phyloP scores from a whole-genome alignment of 2,113 vertebrate genomes.

The Oryzias celebensis region DNA sequence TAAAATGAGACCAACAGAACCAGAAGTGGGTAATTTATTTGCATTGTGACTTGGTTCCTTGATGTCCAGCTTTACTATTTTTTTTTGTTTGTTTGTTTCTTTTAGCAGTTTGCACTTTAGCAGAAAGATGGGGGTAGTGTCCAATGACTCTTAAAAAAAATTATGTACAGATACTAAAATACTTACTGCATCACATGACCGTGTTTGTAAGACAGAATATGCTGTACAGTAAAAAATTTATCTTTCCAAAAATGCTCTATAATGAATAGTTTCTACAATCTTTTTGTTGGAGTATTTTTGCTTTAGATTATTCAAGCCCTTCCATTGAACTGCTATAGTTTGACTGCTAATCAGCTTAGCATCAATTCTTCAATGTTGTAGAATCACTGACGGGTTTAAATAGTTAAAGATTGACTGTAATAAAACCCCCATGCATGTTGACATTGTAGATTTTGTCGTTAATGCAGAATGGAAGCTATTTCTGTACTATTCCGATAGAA shows the following conservation, averaged over 20 bases:
- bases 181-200: too few relatives aligned
- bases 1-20: background rate
- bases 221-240: constrained; percentile 37
- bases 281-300: constrained; percentile 17
- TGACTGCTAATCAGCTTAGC: background rate
- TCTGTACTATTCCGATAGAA: background rate
- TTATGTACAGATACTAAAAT: background rate
- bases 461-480: background rate
- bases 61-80: constrained; percentile 37
- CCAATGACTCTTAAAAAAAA: constrained; percentile 5
- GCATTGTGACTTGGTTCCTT: background rate
- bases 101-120: constrained; percentile 59
- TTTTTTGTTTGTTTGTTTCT: background rate
- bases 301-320: constrained; percentile 13
- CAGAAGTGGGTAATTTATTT: constrained; percentile 17
- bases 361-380: background rate
- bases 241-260: constrained; percentile 29
- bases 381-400: constrained; percentile 9
- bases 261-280: constrained; percentile 22
- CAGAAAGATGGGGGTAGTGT: constrained; percentile 29
- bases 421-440: constrained; percentile 32
- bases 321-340: constrained; percentile 2
- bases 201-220: background rate
- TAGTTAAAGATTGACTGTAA: constrained; percentile 18
- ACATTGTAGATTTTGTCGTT: constrained; percentile 11